Conservation (phyloP, 2,888 invertebrate species). For the Brachyptera putata region DNA sequence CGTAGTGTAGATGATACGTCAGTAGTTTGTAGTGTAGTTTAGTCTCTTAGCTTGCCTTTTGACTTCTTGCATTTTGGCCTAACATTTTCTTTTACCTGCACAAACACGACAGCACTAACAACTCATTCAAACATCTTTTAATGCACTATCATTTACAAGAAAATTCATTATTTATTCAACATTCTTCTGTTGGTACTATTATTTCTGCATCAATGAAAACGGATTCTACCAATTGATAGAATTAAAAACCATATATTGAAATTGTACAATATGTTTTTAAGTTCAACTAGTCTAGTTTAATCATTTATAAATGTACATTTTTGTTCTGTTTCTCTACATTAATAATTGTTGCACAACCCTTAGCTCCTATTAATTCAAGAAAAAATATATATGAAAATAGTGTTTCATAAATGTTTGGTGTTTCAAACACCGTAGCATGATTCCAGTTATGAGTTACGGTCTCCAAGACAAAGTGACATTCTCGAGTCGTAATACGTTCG, state of each 20-base stretch:
- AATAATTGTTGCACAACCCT: slow-evolving; percentile 16
- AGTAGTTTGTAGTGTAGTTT: slow-evolving; percentile 10
- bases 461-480: too few species aligned
- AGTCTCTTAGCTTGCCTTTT: neutral
- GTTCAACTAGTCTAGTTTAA: neutral
- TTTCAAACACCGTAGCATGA: slow-evolving; percentile 12
- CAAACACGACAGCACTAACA: neutral
- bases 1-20: slow-evolving; percentile 3
- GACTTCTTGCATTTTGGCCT: slow-evolving; percentile 11
- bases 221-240: too few species aligned
- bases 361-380: slow-evolving; percentile 3
- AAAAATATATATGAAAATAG: neutral
- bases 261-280: neutral
- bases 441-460: too few species aligned
- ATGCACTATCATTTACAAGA: slow-evolving; percentile 4
- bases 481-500: too few species aligned
- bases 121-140: neutral
- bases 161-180: neutral
- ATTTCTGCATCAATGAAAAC: slow-evolving; percentile 28
- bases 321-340: too few species aligned
- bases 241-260: slow-evolving; percentile 6
- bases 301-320: neutral
- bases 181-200: neutral
- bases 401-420: slow-evolving; percentile 11
- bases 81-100: slow-evolving; percentile 17